phyloP scores from a whole-genome alignment of 2,888 invertebrate genomes.

The Eulithis prunata region DNA sequence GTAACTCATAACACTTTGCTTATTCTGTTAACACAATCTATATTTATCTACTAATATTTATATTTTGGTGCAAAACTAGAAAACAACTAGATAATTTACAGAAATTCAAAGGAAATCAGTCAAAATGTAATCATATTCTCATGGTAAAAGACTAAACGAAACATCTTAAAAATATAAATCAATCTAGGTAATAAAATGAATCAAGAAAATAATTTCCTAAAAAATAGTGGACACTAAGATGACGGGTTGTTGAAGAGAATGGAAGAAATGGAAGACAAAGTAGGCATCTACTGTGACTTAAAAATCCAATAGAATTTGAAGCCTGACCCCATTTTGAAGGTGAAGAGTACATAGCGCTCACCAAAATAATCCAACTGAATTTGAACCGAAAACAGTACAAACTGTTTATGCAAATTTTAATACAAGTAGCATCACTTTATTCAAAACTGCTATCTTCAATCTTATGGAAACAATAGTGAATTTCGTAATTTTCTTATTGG shows the following conservation, averaged over 20 bases:
- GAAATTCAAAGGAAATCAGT: constrained; percentile 11
- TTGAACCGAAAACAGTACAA: neutral
- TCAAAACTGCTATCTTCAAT: constrained; percentile 48
- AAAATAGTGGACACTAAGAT: too few relatives aligned
- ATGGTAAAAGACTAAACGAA: too few relatives aligned
- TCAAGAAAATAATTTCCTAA: too few relatives aligned
- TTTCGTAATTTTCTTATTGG: constrained; percentile 59
- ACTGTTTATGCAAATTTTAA: constrained; percentile 7
- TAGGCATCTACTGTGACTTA: neutral
- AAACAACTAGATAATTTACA: neutral
- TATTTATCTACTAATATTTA: too few relatives aligned
- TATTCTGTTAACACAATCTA: too few relatives aligned
- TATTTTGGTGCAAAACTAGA: too few relatives aligned
- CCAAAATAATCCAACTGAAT: neutral
- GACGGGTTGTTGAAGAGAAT: too few relatives aligned
- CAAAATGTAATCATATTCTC: neutral
- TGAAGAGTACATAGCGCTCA: too few relatives aligned
- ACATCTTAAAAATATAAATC: too few relatives aligned
- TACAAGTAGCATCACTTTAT: constrained; percentile 28
- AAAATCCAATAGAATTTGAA: neutral
- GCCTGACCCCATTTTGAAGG: too few relatives aligned
- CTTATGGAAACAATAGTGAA: constrained; percentile 62
- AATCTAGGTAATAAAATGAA: too few relatives aligned
- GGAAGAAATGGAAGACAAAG: too few relatives aligned
- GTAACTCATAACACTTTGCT: neutral